Evolutionary conservation across 1,140 invertebrate species (phyloP).

Genomic region (Euglossa dilemma): DNA sequence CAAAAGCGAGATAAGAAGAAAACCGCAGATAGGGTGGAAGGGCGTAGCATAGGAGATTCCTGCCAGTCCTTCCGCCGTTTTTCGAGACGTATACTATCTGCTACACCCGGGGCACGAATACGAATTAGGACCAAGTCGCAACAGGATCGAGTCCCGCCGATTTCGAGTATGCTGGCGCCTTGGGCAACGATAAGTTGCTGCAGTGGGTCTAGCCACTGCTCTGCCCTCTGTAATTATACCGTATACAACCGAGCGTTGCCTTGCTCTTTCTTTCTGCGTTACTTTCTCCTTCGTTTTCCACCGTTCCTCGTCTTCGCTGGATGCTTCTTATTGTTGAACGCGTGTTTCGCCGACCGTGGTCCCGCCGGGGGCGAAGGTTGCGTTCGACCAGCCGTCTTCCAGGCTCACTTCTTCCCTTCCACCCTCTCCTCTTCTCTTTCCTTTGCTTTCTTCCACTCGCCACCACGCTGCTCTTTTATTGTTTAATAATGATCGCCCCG

Average conservation of each 20-base stretch:
- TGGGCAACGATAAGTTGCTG: conserved; percentile 72
- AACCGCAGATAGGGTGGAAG: conserved; percentile 43
- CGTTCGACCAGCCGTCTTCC: conserved; percentile 60
- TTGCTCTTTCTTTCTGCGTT: conserved; percentile 65
- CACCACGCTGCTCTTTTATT: conserved; percentile 6
- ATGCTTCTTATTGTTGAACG: conserved; percentile 65
- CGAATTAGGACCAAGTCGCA: conserved; percentile 72
- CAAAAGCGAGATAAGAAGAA: conserved; percentile 59
- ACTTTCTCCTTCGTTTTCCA: conserved; percentile 59
- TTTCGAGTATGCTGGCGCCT: conserved; percentile 72
- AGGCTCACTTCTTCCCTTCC: conserved; percentile 40
- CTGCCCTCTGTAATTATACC: conserved; percentile 76
- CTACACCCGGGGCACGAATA: conserved; percentile 75
- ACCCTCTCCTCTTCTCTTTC: conserved; percentile 39
- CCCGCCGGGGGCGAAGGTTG: conserved; percentile 68
- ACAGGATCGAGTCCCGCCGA: conserved; percentile 63
- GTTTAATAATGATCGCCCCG: neutral
- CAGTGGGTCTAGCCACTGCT: conserved; percentile 77
- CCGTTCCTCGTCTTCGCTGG: conserved; percentile 53
- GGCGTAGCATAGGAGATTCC: conserved; percentile 61
- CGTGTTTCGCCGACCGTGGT: conserved; percentile 58
- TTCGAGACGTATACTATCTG: conserved; percentile 69
- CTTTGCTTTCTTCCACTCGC: conserved; percentile 15
- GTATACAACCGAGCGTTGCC: conserved; percentile 67
- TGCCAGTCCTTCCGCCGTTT: conserved; percentile 68